Conservation (phyloP, 2,113 vertebrate genomes). For the Clarias batrachus region DNA sequence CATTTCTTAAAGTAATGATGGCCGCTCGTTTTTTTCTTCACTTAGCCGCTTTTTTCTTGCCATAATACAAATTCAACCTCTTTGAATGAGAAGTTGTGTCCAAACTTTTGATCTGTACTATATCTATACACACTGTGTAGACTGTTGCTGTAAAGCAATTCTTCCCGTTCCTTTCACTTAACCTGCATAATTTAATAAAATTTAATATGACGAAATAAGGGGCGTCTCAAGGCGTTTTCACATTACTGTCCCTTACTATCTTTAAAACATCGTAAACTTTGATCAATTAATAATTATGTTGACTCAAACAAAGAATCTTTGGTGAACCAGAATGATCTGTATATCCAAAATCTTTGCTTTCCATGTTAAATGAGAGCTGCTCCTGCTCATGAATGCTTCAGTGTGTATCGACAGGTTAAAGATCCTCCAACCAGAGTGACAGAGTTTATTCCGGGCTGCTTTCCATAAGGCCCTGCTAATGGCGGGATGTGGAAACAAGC, state of each 20-base stretch:
- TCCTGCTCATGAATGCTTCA: neutral
- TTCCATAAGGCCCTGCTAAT: slow-evolving; percentile 1
- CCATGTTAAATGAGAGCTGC: neutral
- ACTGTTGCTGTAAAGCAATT: too few species aligned
- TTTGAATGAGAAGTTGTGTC: too few species aligned
- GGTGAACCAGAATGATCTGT: neutral
- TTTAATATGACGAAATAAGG: too few species aligned
- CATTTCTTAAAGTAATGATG: too few species aligned
- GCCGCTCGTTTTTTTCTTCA: too few species aligned
- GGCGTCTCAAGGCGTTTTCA: too few species aligned
- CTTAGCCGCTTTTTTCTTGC: too few species aligned
- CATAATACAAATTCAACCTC: too few species aligned
- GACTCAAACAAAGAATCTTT: neutral
- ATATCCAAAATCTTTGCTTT: neutral
- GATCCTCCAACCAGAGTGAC: neutral
- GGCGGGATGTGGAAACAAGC: slow-evolving; percentile 12
- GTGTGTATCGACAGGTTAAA: slow-evolving; percentile 8
- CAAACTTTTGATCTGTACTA: too few species aligned
- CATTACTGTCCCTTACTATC: neutral
- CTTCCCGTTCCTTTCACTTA: too few species aligned
- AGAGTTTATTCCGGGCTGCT: neutral
- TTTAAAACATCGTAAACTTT: neutral
- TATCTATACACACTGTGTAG: too few species aligned
- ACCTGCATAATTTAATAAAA: too few species aligned
- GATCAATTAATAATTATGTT: neutral